Evolutionary conservation across 2,888 invertebrate species (phyloP).

Genomic region (Dichetophora obliterata): DNA sequence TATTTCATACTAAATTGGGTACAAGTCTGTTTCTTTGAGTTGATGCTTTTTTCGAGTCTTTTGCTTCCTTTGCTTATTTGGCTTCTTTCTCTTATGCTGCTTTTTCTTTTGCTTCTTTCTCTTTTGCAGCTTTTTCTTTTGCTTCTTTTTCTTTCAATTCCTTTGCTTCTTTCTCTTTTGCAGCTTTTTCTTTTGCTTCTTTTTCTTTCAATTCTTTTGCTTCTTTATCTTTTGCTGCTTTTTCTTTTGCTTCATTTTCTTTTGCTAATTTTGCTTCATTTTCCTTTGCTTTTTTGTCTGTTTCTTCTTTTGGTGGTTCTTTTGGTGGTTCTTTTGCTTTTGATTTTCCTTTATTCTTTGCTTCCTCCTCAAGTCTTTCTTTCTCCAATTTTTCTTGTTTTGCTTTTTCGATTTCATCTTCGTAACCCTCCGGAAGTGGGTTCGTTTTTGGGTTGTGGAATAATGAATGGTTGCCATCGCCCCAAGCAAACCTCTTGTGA

Average conservation of each 20-base stretch:
- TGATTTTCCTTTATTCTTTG: background rate
- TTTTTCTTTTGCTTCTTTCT: slow-evolving; percentile 31
- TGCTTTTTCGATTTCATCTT: slow-evolving; percentile 52
- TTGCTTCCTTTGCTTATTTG: background rate
- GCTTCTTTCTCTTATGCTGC: background rate
- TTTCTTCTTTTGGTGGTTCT: background rate
- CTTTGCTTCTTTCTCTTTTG: slow-evolving; percentile 13
- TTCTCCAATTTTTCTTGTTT: background rate
- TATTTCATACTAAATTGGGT: slow-evolving; percentile 21
- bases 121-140: background rate
- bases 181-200: slow-evolving; percentile 25
- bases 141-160: slow-evolving; percentile 24
- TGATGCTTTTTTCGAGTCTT: slow-evolving; percentile 40
- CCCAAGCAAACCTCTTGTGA: slow-evolving; percentile 90
- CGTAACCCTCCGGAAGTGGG: slow-evolving; percentile 81
- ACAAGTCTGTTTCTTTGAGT: slow-evolving; percentile 23
- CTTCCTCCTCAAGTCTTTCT: background rate
- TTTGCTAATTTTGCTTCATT: slow-evolving; percentile 42
- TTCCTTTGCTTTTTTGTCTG: background rate
- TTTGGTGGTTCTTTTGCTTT: slow-evolving; percentile 34
- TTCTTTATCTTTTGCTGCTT: slow-evolving; percentile 41
- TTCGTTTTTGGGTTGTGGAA: slow-evolving; percentile 87
- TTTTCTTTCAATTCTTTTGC: slow-evolving; percentile 32
- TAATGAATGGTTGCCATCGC: slow-evolving; percentile 84
- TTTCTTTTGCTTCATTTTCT: slow-evolving; percentile 35